phyloP scores from a whole-genome alignment of 2,888 invertebrate genomes.

The Capitulum mitella region DNA sequence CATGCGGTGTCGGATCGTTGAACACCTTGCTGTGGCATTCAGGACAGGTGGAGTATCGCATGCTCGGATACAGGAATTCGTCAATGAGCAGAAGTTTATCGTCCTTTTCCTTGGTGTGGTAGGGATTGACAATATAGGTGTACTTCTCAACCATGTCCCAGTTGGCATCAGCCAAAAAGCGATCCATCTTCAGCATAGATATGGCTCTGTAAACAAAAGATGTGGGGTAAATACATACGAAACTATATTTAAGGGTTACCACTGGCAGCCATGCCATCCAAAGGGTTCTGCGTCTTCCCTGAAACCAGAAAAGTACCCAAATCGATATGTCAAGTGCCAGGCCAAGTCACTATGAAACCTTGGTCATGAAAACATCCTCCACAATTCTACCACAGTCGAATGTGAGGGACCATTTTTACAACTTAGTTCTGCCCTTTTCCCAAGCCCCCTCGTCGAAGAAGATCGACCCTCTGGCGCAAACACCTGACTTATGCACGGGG shows the following conservation, averaged over 20 bases:
- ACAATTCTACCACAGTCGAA: too few relatives aligned
- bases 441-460: too few relatives aligned
- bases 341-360: too few relatives aligned
- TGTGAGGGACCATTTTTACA: too few relatives aligned
- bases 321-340: too few relatives aligned
- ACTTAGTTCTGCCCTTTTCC: too few relatives aligned
- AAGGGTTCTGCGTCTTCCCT: too few relatives aligned
- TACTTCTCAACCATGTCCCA: conserved; percentile 53
- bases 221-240: conserved; percentile 46
- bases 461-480: too few relatives aligned
- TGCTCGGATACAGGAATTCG: conserved; percentile 50
- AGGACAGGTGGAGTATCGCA: conserved; percentile 51
- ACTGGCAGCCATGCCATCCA: too few relatives aligned
- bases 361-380: too few relatives aligned
- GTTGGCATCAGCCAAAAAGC: conserved; percentile 57
- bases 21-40: conserved; percentile 53
- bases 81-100: conserved; percentile 38
- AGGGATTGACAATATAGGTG: conserved; percentile 54
- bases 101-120: conserved; percentile 42
- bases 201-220: conserved; percentile 49
- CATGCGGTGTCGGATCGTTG: conserved; percentile 53
- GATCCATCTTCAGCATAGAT: conserved; percentile 55
- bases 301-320: too few relatives aligned
- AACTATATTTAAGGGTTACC: neutral
- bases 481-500: too few relatives aligned